Conservation (phyloP, 2,888 invertebrate genomes). For the Steromphala cineraria region DNA sequence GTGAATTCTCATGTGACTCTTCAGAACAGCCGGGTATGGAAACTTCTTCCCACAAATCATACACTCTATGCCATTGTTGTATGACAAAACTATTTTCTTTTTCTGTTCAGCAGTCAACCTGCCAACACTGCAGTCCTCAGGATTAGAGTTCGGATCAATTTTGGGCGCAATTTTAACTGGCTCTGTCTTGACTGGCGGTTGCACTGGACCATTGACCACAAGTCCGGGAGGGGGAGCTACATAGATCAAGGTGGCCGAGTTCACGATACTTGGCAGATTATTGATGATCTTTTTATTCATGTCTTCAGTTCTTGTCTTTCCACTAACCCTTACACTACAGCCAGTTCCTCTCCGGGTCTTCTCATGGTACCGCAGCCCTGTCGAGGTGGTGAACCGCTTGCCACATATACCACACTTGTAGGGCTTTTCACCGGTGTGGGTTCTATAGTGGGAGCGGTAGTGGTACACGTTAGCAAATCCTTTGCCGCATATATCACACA, state of each 20-base stretch:
- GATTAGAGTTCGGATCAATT: neutral
- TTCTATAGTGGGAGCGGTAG: neutral
- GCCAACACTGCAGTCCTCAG: neutral
- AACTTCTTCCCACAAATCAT: slow-evolving; percentile 17
- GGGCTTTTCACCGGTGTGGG: slow-evolving; percentile 11
- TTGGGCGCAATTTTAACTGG: no score
- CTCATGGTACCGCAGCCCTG: neutral
- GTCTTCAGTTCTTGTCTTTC: neutral
- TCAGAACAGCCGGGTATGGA: slow-evolving; percentile 3
- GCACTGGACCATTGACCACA: neutral
- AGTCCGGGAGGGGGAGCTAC: neutral
- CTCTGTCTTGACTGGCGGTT: neutral
- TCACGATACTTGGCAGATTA: neutral
- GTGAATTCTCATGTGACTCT: slow-evolving; percentile 4
- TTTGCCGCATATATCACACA: slow-evolving; percentile 7
- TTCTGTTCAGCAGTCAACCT: neutral
- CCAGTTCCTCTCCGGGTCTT: neutral
- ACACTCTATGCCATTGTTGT: neutral
- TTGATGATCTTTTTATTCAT: neutral
- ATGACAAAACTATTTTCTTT: neutral
- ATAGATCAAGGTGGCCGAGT: neutral
- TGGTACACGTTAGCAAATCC: neutral
- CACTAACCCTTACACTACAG: neutral
- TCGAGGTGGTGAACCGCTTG: slow-evolving; percentile 1
- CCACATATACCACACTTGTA: slow-evolving; percentile 15